These are phyloP conservation scores for Nymphalis io DNA, from an alignment of 1,140 invertebrate species.

Conservation along the genomic window DNA sequence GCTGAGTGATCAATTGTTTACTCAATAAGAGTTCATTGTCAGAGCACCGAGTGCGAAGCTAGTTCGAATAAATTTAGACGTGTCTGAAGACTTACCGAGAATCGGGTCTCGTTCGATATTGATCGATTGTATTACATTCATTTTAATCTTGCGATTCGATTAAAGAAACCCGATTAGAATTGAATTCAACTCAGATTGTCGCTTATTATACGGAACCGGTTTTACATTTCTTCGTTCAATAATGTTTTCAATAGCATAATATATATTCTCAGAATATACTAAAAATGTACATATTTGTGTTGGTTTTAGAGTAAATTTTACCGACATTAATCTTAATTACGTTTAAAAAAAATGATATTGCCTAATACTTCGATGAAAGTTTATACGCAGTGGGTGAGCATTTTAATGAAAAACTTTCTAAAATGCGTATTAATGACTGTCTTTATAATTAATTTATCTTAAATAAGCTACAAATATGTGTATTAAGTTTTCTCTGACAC, in stretches of 20 bases:
- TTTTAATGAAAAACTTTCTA: neutral
- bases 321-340: slow-evolving; percentile 26
- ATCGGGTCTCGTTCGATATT: slow-evolving; percentile 50
- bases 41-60: slow-evolving; percentile 72
- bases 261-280: neutral
- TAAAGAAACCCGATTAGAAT: slow-evolving; percentile 32
- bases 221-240: neutral
- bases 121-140: slow-evolving; percentile 53
- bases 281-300: no score
- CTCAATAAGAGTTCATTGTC: slow-evolving; percentile 77
- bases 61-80: slow-evolving; percentile 74
- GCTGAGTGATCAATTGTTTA: slow-evolving; percentile 74
- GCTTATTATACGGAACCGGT: slow-evolving; percentile 15
- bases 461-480: no score
- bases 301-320: neutral
- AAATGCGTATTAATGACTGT: neutral
- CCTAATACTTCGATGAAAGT: neutral
- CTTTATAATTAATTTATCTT: neutral
- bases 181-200: slow-evolving; percentile 32
- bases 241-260: neutral
- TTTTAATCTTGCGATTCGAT: slow-evolving; percentile 42
- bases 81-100: slow-evolving; percentile 63
- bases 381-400: neutral
- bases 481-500: no score
- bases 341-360: slow-evolving; percentile 22